Conservation (phyloP, 2,888 invertebrate genomes). For the Drosophila vallismaia region DNA sequence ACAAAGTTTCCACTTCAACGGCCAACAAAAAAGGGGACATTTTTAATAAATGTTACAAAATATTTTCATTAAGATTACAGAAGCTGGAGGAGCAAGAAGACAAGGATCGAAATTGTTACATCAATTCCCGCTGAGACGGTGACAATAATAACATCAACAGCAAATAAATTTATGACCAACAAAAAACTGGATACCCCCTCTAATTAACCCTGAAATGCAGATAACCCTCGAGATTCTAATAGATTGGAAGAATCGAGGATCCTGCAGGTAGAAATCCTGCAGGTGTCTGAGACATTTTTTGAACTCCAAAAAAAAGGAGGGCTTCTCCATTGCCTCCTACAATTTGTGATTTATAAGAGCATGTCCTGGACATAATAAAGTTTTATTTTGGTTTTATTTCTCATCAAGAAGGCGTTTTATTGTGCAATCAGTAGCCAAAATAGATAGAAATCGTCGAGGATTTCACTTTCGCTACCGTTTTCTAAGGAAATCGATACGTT, state of each 20-base stretch:
- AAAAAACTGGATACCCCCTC: constrained; percentile 25
- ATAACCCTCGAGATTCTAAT: constrained; percentile 30
- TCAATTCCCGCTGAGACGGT: constrained; percentile 46
- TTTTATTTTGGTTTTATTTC: not conserved
- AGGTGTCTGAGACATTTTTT: constrained; percentile 19
- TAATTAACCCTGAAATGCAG: constrained; percentile 70
- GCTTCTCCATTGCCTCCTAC: constrained; percentile 58
- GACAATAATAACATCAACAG: constrained; percentile 45
- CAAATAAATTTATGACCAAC: constrained; percentile 33
- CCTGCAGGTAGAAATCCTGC: constrained; percentile 36
- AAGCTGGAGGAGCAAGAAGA: not conserved
- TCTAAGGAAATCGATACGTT: constrained; percentile 72
- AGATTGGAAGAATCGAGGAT: constrained; percentile 12
- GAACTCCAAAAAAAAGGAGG: constrained; percentile 50
- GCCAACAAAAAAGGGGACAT: constrained; percentile 41
- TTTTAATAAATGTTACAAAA: constrained; percentile 72
- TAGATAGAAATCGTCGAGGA: constrained; percentile 47
- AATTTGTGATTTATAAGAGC: constrained; percentile 57
- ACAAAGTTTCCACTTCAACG: constrained; percentile 22
- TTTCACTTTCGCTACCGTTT: constrained; percentile 64
- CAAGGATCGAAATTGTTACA: constrained; percentile 3
- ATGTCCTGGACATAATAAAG: not conserved
- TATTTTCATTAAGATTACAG: constrained; percentile 55
- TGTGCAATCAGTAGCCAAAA: constrained; percentile 78
- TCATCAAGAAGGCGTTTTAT: constrained; percentile 70